These are phyloP conservation scores for Helobdella robusta DNA, from an alignment of 2,888 invertebrate species.

Conservation along the genomic window DNA sequence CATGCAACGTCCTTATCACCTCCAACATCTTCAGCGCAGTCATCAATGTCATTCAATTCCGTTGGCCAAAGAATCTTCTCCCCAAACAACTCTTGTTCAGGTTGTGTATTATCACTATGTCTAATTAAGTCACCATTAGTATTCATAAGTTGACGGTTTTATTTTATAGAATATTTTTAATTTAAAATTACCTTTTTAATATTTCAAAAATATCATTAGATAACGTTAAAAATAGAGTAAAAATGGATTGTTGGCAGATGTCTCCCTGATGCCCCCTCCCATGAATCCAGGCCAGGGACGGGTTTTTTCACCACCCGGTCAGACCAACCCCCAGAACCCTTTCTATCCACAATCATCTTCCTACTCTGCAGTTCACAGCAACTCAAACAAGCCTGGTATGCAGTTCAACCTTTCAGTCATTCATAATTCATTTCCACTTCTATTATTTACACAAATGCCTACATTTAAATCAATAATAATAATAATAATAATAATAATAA, in stretches of 20 bases:
- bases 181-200: background rate
- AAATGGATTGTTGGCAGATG: background rate
- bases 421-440: too few species aligned
- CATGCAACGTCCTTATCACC: background rate
- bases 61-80: background rate
- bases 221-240: too few species aligned
- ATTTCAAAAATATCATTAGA: background rate
- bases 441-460: too few species aligned
- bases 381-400: constrained; percentile 6
- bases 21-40: background rate
- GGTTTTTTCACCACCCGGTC: constrained; percentile 9
- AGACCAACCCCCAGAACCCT: constrained; percentile 4
- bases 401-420: background rate
- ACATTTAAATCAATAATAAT: too few species aligned
- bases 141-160: background rate
- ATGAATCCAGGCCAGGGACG: constrained; percentile 8
- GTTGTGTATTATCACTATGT: too few species aligned
- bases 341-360: background rate
- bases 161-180: background rate
- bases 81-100: too few species aligned
- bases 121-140: background rate
- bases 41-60: background rate
- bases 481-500: too few species aligned
- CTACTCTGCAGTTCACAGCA: background rate
- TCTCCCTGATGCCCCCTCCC: constrained; percentile 6